Percentiles rank a stretch among this genome's conserved stretches.
Conservation (phyloP, 2,113 vertebrate genomes). For the Atractosteus spatula region DNA sequence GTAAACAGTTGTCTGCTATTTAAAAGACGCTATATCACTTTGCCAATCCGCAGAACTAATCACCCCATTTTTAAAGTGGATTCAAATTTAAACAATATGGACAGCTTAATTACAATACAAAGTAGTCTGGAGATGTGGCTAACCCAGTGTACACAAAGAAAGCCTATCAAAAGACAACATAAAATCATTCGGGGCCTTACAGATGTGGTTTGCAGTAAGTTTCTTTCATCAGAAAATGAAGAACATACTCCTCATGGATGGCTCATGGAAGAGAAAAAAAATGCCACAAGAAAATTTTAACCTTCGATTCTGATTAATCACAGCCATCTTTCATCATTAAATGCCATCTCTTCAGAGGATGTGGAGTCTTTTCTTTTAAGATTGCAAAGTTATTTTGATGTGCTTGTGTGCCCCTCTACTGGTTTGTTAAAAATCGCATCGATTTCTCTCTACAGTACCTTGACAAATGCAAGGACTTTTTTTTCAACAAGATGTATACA, state of each 20-base stretch:
- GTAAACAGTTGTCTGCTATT: constrained; percentile 32
- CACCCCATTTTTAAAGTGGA: constrained; percentile 24
- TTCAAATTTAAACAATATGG: constrained; percentile 26
- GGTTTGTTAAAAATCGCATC: too few relatives aligned
- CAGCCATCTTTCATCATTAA: constrained; percentile 27
- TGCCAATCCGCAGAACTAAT: constrained; percentile 25
- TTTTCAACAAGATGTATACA: too few relatives aligned
- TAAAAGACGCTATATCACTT: constrained; percentile 22
- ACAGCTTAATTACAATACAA: constrained; percentile 35
- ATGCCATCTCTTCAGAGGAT: constrained; percentile 28
- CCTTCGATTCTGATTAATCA: constrained; percentile 4
- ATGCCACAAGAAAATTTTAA: constrained; percentile 25
- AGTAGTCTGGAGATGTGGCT: constrained; percentile 31
- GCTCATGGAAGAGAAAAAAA: background rate
- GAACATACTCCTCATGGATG: constrained; percentile 34
- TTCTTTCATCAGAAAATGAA: constrained; percentile 33
- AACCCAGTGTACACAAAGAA: constrained; percentile 31
- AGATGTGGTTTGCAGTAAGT: constrained; percentile 21
- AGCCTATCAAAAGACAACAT: constrained; percentile 27
- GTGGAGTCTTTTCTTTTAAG: background rate
- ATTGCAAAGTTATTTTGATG: too few relatives aligned
- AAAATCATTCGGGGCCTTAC: constrained; percentile 17
- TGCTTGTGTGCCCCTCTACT: too few relatives aligned
- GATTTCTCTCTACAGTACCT: too few relatives aligned
- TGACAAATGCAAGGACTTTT: too few relatives aligned